These are phyloP conservation scores for Thripadectes ignobilis DNA, from an alignment of 2,797 vertebrate species.

Conservation along the genomic window DNA sequence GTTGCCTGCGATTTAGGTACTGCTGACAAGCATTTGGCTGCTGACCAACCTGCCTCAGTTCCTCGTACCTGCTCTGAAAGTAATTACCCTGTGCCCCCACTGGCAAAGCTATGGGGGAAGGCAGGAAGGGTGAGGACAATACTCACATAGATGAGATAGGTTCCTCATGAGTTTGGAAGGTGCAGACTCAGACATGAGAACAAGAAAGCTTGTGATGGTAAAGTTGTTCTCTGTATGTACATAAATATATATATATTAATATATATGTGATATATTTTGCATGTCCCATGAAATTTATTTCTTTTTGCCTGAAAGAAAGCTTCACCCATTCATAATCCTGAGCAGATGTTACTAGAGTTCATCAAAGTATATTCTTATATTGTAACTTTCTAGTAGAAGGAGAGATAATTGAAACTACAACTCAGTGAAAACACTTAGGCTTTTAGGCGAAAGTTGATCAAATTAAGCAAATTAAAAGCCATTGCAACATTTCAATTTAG, in stretches of 20 bases:
- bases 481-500: neutral
- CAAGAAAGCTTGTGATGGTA: neutral
- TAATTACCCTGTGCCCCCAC: neutral
- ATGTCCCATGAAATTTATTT: neutral
- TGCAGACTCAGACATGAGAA: neutral
- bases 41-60: neutral
- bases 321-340: neutral
- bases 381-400: neutral
- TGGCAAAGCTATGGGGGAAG: neutral
- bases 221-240: neutral
- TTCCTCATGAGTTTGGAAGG: neutral
- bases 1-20: neutral
- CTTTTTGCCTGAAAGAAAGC: neutral
- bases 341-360: neutral
- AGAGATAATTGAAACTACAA: neutral
- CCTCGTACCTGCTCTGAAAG: neutral
- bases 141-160: accelerated
- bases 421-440: neutral
- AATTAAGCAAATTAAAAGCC: neutral
- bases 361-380: neutral
- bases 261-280: neutral
- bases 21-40: neutral
- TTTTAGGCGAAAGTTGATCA: neutral
- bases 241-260: neutral
- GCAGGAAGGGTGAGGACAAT: neutral